A percentile compares a stretch with the other conserved stretches of the same genome.
These are phyloP conservation scores for Copidosoma floridanum DNA, from an alignment of 1,140 invertebrate species.

Conservation along the genomic window DNA sequence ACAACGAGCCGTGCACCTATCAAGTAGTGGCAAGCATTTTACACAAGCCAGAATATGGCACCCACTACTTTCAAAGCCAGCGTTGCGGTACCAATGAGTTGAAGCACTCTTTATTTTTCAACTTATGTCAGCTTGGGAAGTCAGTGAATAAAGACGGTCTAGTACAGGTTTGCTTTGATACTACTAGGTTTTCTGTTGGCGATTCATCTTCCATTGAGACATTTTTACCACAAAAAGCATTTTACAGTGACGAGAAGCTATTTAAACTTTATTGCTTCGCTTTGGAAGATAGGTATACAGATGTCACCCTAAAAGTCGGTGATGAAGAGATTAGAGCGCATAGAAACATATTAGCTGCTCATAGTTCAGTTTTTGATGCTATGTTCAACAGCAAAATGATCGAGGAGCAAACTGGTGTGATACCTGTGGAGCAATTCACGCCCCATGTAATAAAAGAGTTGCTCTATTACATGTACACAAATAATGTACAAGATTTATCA, in stretches of 20 bases:
- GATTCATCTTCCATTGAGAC: neutral
- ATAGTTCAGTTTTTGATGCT: constrained; percentile 14
- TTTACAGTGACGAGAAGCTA: constrained; percentile 7
- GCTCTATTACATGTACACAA: constrained; percentile 9
- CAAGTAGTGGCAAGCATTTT: constrained; percentile 1
- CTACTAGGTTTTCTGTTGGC: neutral
- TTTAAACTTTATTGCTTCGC: constrained; percentile 1
- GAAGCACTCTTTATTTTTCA: constrained; percentile 4
- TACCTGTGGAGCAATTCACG: neutral
- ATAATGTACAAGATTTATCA: constrained; percentile 13
- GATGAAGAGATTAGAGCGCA: constrained; percentile 13
- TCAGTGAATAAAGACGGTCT: neutral
- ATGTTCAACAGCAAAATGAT: constrained; percentile 13
- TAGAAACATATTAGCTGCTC: constrained; percentile 9
- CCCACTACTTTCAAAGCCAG: constrained; percentile 1
- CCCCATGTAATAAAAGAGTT: constrained; percentile 6
- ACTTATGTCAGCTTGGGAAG: neutral
- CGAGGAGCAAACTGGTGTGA: constrained; percentile 4
- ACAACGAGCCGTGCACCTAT: neutral
- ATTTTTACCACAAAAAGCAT: neutral
- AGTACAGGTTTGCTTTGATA: constrained; percentile 7
- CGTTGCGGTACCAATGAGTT: neutral
- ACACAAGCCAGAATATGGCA: constrained; percentile 5
- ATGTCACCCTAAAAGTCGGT: neutral
- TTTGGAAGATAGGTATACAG: neutral